phyloP scores from a whole-genome alignment of 2,888 invertebrate genomes.

The Gari tellinella region DNA sequence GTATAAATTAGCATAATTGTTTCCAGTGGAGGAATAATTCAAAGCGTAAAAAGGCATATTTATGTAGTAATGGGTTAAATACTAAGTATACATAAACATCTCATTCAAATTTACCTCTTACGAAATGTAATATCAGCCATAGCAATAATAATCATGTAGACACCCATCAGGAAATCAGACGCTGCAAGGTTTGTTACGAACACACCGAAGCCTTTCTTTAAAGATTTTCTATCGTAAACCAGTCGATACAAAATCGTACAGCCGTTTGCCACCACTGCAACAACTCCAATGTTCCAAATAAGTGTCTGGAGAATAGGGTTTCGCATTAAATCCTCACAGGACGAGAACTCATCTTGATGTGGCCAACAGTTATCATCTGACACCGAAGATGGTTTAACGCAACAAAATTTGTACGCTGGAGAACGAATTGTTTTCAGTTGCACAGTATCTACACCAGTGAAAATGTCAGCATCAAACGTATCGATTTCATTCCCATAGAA shows the following conservation, averaged over 20 bases:
- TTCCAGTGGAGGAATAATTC: too few relatives aligned
- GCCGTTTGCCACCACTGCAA: constrained; percentile 59
- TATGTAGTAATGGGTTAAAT: too few relatives aligned
- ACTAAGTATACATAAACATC: too few relatives aligned
- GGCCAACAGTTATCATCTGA: constrained; percentile 53
- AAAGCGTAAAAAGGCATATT: too few relatives aligned
- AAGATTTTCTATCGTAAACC: constrained; percentile 16
- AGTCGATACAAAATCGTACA: constrained; percentile 46
- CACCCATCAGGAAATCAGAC: constrained; percentile 48
- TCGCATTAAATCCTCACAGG: constrained; percentile 67
- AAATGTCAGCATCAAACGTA: too few relatives aligned
- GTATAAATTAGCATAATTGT: too few relatives aligned
- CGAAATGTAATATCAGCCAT: constrained; percentile 61
- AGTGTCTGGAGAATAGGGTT: constrained; percentile 51
- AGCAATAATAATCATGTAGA: constrained; percentile 55
- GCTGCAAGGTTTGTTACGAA: constrained; percentile 50
- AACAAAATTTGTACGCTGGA: constrained; percentile 21
- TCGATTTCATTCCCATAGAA: too few relatives aligned
- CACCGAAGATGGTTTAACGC: constrained; percentile 21
- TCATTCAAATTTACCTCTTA: too few relatives aligned
- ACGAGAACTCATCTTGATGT: too few relatives aligned
- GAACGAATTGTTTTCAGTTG: too few relatives aligned
- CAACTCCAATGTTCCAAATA: constrained; percentile 61
- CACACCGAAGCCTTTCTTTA: constrained; percentile 43
- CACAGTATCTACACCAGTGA: too few relatives aligned